phyloP scores from a whole-genome alignment of 1,140 invertebrate species.

The Philopotamus ludificatus region DNA sequence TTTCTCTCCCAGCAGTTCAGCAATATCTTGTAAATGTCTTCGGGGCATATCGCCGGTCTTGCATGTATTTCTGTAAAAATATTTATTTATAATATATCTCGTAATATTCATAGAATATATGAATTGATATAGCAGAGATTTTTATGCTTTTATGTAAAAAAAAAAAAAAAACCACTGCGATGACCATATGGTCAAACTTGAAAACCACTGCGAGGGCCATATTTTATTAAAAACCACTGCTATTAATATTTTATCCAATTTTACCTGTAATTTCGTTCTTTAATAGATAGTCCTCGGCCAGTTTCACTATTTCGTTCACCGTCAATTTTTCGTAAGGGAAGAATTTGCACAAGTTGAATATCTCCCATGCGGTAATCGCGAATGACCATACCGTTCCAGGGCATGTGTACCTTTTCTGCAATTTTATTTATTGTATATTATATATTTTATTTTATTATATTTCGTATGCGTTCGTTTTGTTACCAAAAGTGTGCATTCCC shows the following conservation, averaged over 20 bases:
- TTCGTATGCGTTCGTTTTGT: too few relatives aligned
- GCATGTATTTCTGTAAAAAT: constrained; percentile 61
- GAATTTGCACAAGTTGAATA: constrained; percentile 71
- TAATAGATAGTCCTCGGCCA: constrained; percentile 68
- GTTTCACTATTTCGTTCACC: constrained; percentile 75
- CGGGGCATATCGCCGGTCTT: constrained; percentile 70
- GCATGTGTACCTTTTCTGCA: constrained; percentile 66
- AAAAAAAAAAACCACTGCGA: too few relatives aligned
- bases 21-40: constrained; percentile 77
- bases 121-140: too few relatives aligned
- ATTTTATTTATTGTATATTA: too few relatives aligned
- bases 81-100: constrained; percentile 29
- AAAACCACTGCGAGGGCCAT: too few relatives aligned
- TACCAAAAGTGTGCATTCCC: constrained; percentile 69
- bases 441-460: constrained; percentile 5
- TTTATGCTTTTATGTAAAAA: too few relatives aligned
- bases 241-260: too few relatives aligned
- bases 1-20: constrained; percentile 75
- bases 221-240: too few relatives aligned
- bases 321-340: constrained; percentile 69
- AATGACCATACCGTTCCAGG: constrained; percentile 69
- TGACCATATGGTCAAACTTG: too few relatives aligned
- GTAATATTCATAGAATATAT: constrained; percentile 27
- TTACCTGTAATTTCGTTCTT: constrained; percentile 63
- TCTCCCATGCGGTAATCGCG: constrained; percentile 73